Evolutionary conservation across 2,797 vertebrate genomes (phyloP), one percentile per base, ranked within the genome.

Genomic region (Lagodon rhomboides): DNA sequence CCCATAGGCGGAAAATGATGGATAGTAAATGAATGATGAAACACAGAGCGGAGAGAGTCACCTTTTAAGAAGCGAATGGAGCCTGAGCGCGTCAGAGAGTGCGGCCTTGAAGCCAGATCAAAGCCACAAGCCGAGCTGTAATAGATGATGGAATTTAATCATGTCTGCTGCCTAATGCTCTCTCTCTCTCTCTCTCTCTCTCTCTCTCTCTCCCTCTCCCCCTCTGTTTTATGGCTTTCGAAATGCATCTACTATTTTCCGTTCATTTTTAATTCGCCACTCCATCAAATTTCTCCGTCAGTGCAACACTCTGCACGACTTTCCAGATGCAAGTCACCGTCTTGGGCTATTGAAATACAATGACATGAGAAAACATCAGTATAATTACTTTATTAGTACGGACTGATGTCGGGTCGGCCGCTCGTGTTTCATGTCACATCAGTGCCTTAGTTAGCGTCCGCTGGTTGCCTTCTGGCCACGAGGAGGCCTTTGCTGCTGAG

Each of bases 101-200:
- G 83, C 43, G 83, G 91, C 94, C 93, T 94, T 94, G 92, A 94
- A 93, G 90, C 87, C 77, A 69, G 91, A 94, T 94, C 92, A 95
- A 94, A 95, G 92, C 87, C 62, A 44, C 6, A 54, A 87, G 85
- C 65, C 13, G 61, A 85, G 85, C 83, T 59, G 73, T 91, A 93
- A 94, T 90, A 91, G 89, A 93, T 92, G 88, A 87, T 88, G 79
- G 92, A 90, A 91, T 93, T 89, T 91, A 94, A 94, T 93, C 87
- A 91, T 89, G 85, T 92, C 89, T 87, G 81, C 84, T 76, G 69
- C 61, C 83, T 76, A 69, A 80, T 53, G 2, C 63, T 43, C 46
- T 20, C 71, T 49, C 44, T 59, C 73, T 61, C 30, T 70, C 58
- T 58, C 60, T 55, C 50, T 67, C 59, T 18, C 63, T 59, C 47